These are phyloP conservation scores for Apeltes quadracus DNA, from an alignment of 2,113 vertebrate genomes.

Conservation along the genomic window DNA sequence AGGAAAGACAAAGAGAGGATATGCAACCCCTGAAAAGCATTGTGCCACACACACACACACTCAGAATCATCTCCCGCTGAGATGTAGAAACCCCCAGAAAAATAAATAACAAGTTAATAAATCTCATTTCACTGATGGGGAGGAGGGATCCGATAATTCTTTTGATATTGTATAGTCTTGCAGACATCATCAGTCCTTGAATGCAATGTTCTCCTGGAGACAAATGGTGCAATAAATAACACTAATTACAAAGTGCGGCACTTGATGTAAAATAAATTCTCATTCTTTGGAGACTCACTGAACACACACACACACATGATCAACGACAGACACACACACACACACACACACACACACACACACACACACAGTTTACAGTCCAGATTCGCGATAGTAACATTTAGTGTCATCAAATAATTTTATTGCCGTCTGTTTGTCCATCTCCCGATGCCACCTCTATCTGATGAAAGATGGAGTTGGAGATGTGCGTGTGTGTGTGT, in stretches of 20 bases:
- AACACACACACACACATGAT: slow-evolving; percentile 2
- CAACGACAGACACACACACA: slow-evolving; percentile 1
- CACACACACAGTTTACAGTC: slow-evolving; percentile 6
- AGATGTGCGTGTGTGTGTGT: slow-evolving; percentile 1
- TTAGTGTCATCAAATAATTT: slow-evolving; percentile 22
- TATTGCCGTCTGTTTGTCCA: neutral
- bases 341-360: slow-evolving; percentile 3
- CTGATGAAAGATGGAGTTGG: neutral
- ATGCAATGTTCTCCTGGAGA: slow-evolving; percentile 55
- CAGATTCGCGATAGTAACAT: slow-evolving; percentile 27
- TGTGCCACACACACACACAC: slow-evolving; percentile 15
- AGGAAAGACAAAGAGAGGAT: slow-evolving; percentile 16
- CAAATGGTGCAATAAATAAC: slow-evolving; percentile 68
- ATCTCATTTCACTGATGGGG: slow-evolving; percentile 58
- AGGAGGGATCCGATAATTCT: slow-evolving; percentile 57
- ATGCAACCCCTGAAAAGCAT: slow-evolving; percentile 14
- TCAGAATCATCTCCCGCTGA: slow-evolving; percentile 59
- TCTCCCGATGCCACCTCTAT: neutral
- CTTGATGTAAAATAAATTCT: slow-evolving; percentile 49
- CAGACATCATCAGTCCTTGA: slow-evolving; percentile 68
- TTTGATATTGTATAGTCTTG: slow-evolving; percentile 64
- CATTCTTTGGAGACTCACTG: slow-evolving; percentile 33
- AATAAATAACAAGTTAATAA: slow-evolving; percentile 67
- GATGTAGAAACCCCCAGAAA: slow-evolving; percentile 56
- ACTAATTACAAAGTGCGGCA: slow-evolving; percentile 51